These are phyloP conservation scores for Cyclopterus lumpus DNA, from an alignment of 2,797 vertebrate genomes.

Conservation along the genomic window DNA sequence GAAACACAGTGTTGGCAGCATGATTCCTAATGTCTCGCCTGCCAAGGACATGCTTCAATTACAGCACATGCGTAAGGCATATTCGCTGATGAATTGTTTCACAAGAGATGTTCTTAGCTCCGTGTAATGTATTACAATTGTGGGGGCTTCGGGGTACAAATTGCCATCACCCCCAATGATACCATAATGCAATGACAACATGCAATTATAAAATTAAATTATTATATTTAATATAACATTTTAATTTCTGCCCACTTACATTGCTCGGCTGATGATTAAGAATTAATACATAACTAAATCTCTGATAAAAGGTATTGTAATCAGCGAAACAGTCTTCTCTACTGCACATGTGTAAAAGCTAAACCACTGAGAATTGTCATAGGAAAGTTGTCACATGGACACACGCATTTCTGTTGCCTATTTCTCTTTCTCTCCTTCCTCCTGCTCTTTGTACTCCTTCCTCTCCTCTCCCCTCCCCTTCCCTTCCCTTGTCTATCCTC, in stretches of 20 bases:
- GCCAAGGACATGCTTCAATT: neutral
- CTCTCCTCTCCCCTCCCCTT: too few species aligned
- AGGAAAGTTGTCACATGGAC: neutral
- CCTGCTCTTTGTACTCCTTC: constrained; percentile 6
- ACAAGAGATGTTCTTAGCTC: neutral
- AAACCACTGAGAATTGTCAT: neutral
- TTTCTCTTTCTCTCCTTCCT: constrained; percentile 2
- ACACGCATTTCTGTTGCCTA: neutral
- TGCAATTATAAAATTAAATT: neutral
- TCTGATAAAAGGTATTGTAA: neutral
- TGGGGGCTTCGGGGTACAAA: neutral
- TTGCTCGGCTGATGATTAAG: neutral
- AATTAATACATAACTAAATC: neutral
- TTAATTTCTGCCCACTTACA: neutral
- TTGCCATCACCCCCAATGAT: neutral
- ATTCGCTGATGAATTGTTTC: constrained; percentile 1
- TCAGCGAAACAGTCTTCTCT: neutral
- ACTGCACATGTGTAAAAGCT: neutral
- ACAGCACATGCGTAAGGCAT: neutral
- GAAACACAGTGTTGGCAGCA: neutral
- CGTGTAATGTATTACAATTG: neutral
- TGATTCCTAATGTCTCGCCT: neutral
- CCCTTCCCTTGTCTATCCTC: constrained; percentile 34
- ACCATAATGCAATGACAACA: neutral
- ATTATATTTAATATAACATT: too few species aligned